Evolutionary conservation across 2,888 invertebrate genomes (phyloP).

Genomic region (Coremacera marginata): DNA sequence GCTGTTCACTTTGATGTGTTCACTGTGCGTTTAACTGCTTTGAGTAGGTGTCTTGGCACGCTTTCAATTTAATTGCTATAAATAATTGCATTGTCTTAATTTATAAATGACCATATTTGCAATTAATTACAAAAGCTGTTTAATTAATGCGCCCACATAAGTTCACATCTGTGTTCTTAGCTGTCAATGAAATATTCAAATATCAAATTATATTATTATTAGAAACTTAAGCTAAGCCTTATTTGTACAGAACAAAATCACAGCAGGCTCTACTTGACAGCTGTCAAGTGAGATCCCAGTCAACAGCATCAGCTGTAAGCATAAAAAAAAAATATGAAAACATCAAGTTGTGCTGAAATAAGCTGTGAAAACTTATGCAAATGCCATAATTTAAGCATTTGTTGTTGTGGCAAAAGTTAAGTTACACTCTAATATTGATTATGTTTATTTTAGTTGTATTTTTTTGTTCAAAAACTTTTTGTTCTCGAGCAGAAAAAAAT

Average conservation of each 20-base stretch:
- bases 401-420: no score
- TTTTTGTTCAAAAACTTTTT: no score
- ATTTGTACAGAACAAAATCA: background rate
- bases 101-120: constrained; percentile 4
- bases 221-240: background rate
- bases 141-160: background rate
- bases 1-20: background rate
- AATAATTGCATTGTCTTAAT: background rate
- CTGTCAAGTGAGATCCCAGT: background rate
- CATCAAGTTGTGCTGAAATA: no score
- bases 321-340: no score
- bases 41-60: constrained; percentile 5
- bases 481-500: no score
- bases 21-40: background rate
- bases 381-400: no score
- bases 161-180: background rate
- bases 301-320: background rate
- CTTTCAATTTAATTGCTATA: background rate
- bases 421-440: no score
- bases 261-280: background rate
- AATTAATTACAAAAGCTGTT: background rate
- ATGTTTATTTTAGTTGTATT: no score
- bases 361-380: no score
- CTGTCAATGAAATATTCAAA: background rate
- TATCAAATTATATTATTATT: background rate